Base-by-base conservation (phyloP, 2,797 vertebrate species). In the Scleropages formosus region DNA sequence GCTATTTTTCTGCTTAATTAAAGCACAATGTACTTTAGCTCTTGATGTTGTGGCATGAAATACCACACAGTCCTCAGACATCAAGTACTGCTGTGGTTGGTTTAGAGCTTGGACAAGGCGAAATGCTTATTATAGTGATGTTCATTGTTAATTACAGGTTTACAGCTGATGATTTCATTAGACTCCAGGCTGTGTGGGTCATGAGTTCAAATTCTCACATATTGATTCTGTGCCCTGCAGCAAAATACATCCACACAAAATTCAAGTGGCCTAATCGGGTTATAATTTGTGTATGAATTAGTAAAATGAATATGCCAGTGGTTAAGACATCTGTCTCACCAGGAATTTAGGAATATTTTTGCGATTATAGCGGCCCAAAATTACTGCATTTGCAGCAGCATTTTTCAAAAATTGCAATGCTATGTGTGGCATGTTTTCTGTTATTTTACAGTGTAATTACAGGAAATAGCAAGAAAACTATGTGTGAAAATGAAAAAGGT, bases 241-340 rank as follows among this genome's bases (percentile, higher is more conserved):
- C 68, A 49, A 4, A 26, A 69, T 26, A 51, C 22, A 26, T 49
- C 26, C 44, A 69, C 66, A 69, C 26, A 20, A n/a, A 51, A 49
- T 56, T 69, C 51, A 66, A 24, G 24, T 49, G 24, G 66, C 46
- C 22, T 51, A 69, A 51, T 9, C 15, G 44, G n/a, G n/a, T 22
- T 8, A 49, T 69, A 69, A 49, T 69, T 69, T 69, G 13, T 69
- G 49, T 69, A 22, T 49, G 18, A 46, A 24, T 69, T 69, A 67
- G 44, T 51, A 51, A 69, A 46, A 46, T 24, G 66, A 69, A 47
- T 24, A 69, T 69, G 66, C 69, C n/a, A 69, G 24, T 49, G 46
- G 20, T 69, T 49, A 24, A 39, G 31, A 39, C 39, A 39, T 39
- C n/a, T n/a, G n/a, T n/a, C n/a, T n/a, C n/a, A n/a, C n/a, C n/a